Evolutionary conservation across 2,113 vertebrate genomes (phyloP).

Genomic region (Chloebia gouldiae): DNA sequence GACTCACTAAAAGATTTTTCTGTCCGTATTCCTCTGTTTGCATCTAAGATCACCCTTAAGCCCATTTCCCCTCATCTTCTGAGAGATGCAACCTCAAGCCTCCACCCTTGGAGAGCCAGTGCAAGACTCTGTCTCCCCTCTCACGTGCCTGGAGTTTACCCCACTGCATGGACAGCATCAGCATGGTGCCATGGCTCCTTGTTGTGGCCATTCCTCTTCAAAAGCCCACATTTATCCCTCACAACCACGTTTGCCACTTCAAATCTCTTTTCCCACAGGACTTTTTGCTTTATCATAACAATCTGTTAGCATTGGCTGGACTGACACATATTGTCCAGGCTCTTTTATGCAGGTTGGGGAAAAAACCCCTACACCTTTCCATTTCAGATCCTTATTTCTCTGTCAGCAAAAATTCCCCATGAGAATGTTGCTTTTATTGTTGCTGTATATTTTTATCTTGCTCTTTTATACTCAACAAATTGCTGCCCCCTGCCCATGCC

Average conservation of each 20-base stretch:
- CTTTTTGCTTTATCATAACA: conserved; percentile 38
- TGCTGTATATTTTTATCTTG: background rate
- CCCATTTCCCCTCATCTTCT: background rate
- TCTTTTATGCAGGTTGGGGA: background rate
- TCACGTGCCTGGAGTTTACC: background rate
- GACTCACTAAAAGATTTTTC: background rate
- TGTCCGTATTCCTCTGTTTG: background rate
- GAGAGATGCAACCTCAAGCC: background rate
- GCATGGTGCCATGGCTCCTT: background rate
- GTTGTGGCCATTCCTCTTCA: background rate
- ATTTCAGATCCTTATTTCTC: conserved; percentile 1
- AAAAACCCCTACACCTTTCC: background rate
- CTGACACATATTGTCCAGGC: background rate
- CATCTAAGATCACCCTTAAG: background rate
- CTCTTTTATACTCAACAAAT: conserved; percentile 7
- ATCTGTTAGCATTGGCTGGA: conserved; percentile 50
- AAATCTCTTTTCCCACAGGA: conserved; percentile 31
- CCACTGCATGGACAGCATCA: background rate
- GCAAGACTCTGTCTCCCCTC: background rate
- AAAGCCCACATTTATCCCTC: conserved; percentile 49
- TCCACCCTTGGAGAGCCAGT: background rate
- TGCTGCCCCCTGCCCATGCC: background rate
- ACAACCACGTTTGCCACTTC: conserved; percentile 31
- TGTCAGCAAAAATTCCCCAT: background rate
- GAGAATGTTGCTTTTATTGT: background rate